phyloP scores from a whole-genome alignment of 2,113 vertebrate species.

The human region DNA sequence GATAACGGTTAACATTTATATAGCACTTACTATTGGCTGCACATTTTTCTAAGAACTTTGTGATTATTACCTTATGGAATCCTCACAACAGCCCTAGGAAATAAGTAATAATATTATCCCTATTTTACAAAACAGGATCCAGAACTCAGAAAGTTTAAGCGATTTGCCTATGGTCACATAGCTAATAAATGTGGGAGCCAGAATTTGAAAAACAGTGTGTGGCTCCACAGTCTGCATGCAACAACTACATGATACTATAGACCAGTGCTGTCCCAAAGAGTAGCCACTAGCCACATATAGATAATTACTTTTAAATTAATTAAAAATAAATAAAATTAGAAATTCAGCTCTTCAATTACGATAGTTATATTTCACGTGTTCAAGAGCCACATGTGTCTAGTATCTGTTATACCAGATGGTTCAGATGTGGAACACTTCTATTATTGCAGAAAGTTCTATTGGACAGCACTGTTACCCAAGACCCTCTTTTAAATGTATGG shows the following conservation, averaged over 20 bases:
- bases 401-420: neutral
- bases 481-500: neutral
- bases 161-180: neutral
- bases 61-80: neutral
- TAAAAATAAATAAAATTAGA: neutral
- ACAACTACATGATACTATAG: neutral
- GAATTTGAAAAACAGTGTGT: conserved; percentile 1
- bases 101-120: neutral
- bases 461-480: neutral
- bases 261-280: neutral
- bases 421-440: neutral
- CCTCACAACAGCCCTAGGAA: neutral
- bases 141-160: neutral
- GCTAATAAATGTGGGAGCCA: neutral
- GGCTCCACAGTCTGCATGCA: neutral
- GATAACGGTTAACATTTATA: neutral
- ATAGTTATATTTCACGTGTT: neutral
- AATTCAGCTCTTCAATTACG: neutral
- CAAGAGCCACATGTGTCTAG: neutral
- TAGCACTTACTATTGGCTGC: neutral
- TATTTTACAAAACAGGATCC: neutral
- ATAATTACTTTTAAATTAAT: conserved; percentile 13
- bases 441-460: neutral
- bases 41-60: neutral
- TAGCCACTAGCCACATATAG: neutral